Conservation (phyloP, 2,797 vertebrate genomes). For the Lithobates pipiens region DNA sequence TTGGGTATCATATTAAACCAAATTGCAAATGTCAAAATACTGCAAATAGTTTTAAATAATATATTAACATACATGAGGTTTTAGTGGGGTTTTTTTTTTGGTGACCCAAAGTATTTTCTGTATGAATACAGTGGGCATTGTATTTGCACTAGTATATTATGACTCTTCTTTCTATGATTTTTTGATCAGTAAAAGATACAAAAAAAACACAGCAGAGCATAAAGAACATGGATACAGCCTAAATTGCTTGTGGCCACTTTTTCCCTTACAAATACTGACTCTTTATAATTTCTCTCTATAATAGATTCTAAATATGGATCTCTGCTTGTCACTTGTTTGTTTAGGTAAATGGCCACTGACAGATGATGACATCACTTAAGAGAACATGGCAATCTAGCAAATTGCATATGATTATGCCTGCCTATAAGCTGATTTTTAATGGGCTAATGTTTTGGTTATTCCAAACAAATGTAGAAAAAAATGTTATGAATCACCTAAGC, state of each 20-base stretch:
- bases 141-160: too few relatives aligned
- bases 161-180: too few relatives aligned
- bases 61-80: too few relatives aligned
- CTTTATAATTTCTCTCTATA: conserved; percentile 2
- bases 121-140: too few relatives aligned
- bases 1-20: too few relatives aligned
- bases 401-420: not conserved
- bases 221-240: not conserved
- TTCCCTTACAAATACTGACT: not conserved
- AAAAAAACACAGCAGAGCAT: not conserved
- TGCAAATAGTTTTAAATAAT: too few relatives aligned
- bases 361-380: not conserved
- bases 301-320: conserved; percentile 24
- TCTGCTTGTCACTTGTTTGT: conserved; percentile 1
- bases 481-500: conserved; percentile 6
- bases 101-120: too few relatives aligned
- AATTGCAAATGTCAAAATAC: too few relatives aligned
- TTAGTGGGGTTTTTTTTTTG: too few relatives aligned
- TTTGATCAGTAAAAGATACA: too few relatives aligned
- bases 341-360: conserved; percentile 7
- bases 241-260: not conserved
- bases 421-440: not conserved
- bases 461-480: conserved; percentile 1
- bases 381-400: conserved; percentile 9
- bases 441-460: not conserved